Evolutionary conservation across 2,113 vertebrate species (phyloP).

Genomic region (Cygnus buccinator): DNA sequence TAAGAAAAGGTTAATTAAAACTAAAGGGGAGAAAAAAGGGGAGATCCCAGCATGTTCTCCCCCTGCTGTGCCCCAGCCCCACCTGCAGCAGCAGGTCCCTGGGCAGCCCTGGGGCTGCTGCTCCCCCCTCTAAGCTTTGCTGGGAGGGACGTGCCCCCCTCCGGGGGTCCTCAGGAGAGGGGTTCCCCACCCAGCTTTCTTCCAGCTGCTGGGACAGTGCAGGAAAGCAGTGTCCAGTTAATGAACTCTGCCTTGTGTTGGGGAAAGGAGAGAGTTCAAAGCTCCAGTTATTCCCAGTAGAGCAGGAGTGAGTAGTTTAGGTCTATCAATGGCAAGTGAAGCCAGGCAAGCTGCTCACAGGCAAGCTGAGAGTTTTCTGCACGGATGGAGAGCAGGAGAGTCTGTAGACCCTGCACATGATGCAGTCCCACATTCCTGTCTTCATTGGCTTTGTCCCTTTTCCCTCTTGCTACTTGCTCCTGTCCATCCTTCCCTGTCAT

Average conservation of each 20-base stretch:
- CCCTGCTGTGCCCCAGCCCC: neutral
- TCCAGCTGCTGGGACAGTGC: neutral
- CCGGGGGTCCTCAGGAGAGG: neutral
- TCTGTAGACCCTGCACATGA: neutral
- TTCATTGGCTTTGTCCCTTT: neutral
- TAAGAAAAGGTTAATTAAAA: neutral
- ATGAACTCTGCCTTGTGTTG: neutral
- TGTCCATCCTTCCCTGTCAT: neutral
- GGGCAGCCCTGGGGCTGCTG: neutral
- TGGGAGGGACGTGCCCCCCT: neutral
- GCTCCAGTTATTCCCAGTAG: neutral
- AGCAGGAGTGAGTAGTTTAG: neutral
- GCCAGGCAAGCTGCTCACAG: neutral
- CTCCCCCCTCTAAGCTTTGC: neutral
- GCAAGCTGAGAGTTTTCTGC: neutral
- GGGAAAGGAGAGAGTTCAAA: neutral
- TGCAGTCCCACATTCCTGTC: neutral
- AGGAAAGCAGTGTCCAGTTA: neutral
- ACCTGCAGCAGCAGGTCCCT: neutral
- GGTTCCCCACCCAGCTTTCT: rapidly evolving
- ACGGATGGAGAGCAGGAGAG: neutral
- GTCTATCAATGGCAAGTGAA: neutral
- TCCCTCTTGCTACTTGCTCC: neutral
- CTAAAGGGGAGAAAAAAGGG: neutral
- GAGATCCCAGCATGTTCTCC: neutral